phyloP scores from a whole-genome alignment of 2,113 vertebrate species.

The Carettochelys insculpta region DNA sequence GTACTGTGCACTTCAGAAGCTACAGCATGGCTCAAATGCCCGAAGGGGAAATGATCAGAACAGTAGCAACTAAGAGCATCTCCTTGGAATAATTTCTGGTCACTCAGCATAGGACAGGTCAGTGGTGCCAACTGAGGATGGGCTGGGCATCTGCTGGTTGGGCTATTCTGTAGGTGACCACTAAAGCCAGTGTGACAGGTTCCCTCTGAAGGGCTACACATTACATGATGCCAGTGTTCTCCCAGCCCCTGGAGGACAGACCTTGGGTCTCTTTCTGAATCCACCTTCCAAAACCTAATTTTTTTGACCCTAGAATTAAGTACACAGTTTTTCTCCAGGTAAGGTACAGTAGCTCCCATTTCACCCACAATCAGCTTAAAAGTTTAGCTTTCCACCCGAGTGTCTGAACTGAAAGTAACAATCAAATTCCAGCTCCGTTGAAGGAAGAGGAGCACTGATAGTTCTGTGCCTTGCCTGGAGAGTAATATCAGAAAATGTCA shows the following conservation, averaged over 20 bases:
- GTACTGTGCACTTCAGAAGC: background rate
- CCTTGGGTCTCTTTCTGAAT: background rate
- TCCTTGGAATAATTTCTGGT: background rate
- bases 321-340: rapidly evolving
- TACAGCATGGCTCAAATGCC: rapidly evolving
- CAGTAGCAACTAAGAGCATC: background rate
- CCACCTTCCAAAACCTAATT: background rate
- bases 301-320: background rate
- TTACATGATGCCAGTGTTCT: background rate
- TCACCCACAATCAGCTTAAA: rapidly evolving
- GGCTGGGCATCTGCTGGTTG: rapidly evolving
- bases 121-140: background rate
- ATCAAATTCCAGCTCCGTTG: background rate
- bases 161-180: rapidly evolving
- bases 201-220: background rate
- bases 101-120: background rate
- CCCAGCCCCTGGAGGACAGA: rapidly evolving
- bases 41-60: background rate
- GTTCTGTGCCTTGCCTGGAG: background rate
- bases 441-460: slow-evolving; percentile 22
- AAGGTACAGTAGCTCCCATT: background rate
- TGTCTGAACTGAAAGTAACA: slow-evolving; percentile 5
- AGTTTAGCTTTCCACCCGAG: background rate
- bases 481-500: slow-evolving; percentile 39
- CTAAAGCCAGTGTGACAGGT: background rate